Percentiles rank a stretch among this genome's conserved stretches.
These are phyloP conservation scores for Limanda limanda DNA, from an alignment of 2,113 vertebrate species.

Conservation along the genomic window DNA sequence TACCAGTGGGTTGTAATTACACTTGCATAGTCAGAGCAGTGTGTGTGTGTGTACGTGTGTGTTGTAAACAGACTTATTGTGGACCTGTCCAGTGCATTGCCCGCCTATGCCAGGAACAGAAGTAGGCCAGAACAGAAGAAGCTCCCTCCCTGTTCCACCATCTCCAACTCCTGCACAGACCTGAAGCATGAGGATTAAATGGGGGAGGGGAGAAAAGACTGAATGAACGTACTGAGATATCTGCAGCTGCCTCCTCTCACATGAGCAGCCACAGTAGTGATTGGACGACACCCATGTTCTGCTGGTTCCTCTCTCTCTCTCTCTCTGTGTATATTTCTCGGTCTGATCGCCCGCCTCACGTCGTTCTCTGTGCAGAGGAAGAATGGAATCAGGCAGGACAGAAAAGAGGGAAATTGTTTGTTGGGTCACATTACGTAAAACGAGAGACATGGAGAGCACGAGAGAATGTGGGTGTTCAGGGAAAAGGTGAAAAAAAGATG, in stretches of 20 bases:
- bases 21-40: conserved; percentile 16
- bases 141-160: conserved; percentile 51
- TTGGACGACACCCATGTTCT: conserved; percentile 63
- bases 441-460: conserved; percentile 11
- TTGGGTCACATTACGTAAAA: conserved; percentile 13
- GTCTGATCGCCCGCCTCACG: background rate
- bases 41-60: background rate
- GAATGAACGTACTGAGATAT: conserved; percentile 69
- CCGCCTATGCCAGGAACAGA: conserved; percentile 22
- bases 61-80: conserved; percentile 11
- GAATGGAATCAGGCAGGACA: conserved; percentile 8
- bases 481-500: conserved; percentile 50
- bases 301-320: conserved; percentile 32
- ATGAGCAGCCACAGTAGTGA: conserved; percentile 65
- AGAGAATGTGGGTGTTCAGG: conserved; percentile 38
- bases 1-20: conserved; percentile 20
- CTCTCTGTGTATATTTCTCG: conserved; percentile 22
- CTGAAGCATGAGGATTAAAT: conserved; percentile 72
- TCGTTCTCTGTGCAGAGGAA: background rate
- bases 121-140: conserved; percentile 34
- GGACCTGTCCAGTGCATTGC: conserved; percentile 12
- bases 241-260: conserved; percentile 73
- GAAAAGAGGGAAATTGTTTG: conserved; percentile 1
- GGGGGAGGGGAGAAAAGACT: conserved; percentile 76
- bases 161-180: conserved; percentile 66